Evolutionary conservation across 2,113 vertebrate genomes (phyloP), one percentile per base, ranked within the genome.

Genomic region (Chinchilla lanigera): DNA sequence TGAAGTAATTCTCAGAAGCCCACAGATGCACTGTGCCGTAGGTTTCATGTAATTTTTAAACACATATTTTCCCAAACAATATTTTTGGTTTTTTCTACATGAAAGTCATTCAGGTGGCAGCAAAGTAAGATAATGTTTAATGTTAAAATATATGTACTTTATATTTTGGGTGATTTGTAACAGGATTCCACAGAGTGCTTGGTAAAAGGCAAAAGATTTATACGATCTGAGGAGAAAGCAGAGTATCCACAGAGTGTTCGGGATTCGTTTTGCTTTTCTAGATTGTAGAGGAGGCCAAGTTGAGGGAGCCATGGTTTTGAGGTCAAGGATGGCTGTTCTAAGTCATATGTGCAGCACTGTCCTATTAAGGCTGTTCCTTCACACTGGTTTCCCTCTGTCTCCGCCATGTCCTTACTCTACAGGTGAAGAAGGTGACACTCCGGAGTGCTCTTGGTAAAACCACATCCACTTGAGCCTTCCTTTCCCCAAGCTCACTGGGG

Each of bases 161-260:
- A 65, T 90, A 56, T 80, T 17, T 88, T 38, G 38, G 17, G 7
- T 69, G 86, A 91, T 69, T 90, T 96, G 47, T 96, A 11, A 26
- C 14, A 61, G 58, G 58, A 86, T 38, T 88, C 54, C 47, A 63
- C 54, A 47, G 33, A 65, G 22, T 22, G 0, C n/a, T 92, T 65
- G 16, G 24, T 10, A 61, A 61, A 61, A 61, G 60, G 60, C 24
- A 26, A 61, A 26, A 61, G 24, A 28, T 61, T 7, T 61, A 26
- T 61, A 28, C 24, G 8, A 24, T 22, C 60, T 61, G 24, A 61
- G 26, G 60, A 61, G 60, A 61, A 61, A 61, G 6, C 24, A 61
- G 58, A 60, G 58, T 60, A 28, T 61, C 60, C 22, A 26, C 60
- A 61, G 22, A 60, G 47, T 50, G 0, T 41, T 91, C 52, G 11